These are phyloP conservation scores for Xenopus petersii DNA, from an alignment of 2,797 vertebrate species.

Conservation along the genomic window DNA sequence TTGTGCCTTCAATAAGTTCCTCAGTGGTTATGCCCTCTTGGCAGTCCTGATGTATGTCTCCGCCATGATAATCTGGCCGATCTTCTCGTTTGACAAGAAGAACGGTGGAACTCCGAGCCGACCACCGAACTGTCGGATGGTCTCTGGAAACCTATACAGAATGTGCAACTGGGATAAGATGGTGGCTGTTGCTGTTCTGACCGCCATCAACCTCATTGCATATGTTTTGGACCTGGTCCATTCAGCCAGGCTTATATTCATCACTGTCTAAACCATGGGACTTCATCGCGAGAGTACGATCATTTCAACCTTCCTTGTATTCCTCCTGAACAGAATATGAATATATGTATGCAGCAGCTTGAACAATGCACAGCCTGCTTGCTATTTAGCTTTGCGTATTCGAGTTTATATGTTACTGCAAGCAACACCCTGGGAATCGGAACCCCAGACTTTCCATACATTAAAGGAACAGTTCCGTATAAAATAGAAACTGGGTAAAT, in stretches of 20 bases:
- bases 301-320: background rate
- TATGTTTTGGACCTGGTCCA: conserved; percentile 61
- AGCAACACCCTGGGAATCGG: too few relatives aligned
- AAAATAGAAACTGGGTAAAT: too few relatives aligned
- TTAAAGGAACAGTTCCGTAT: too few relatives aligned
- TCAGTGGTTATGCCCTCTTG: conserved; percentile 76
- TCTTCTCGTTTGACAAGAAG: conserved; percentile 78
- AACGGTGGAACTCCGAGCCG: conserved; percentile 52
- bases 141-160: accelerated
- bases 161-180: conserved; percentile 55
- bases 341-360: too few relatives aligned
- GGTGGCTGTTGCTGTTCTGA: conserved; percentile 58
- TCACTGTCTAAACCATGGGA: conserved; percentile 27
- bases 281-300: background rate
- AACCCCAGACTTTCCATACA: too few relatives aligned
- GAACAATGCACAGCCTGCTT: too few relatives aligned
- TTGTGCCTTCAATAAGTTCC: conserved; percentile 80
- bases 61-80: conserved; percentile 82
- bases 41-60: conserved; percentile 78
- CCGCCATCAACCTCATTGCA: conserved; percentile 59
- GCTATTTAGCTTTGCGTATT: too few relatives aligned
- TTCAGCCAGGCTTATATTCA: conserved; percentile 60
- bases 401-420: too few relatives aligned
- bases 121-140: accelerated
- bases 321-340: conserved; percentile 3